Percentiles rank a stretch among this genome's conserved stretches.
Conservation (phyloP, 2,888 invertebrate species). For the Hypercompe scribonia region DNA sequence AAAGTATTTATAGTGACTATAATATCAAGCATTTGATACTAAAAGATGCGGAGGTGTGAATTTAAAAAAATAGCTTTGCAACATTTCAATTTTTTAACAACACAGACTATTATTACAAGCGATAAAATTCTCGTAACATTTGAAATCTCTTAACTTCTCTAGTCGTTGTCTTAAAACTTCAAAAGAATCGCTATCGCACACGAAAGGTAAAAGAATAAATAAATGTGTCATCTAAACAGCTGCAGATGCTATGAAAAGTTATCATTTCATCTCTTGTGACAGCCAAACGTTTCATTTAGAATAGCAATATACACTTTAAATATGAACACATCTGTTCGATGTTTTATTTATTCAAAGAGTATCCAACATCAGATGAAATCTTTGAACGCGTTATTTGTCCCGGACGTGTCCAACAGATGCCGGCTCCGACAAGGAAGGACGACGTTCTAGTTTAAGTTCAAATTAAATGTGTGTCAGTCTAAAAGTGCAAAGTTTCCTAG, state of each 20-base stretch:
- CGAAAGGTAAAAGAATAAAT: neutral
- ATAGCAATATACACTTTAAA: neutral
- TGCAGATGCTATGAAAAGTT: neutral
- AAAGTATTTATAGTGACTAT: neutral
- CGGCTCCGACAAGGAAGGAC: slow-evolving; percentile 24
- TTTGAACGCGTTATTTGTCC: slow-evolving; percentile 36
- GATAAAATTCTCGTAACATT: neutral
- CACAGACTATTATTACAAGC: neutral
- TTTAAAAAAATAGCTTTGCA: neutral
- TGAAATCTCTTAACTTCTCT: neutral
- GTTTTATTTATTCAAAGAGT: slow-evolving; percentile 10
- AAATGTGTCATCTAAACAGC: neutral
- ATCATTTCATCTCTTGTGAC: slow-evolving; percentile 2
- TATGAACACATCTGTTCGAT: neutral
- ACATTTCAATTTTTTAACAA: neutral
- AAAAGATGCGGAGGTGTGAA: neutral
- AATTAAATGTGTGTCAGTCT: slow-evolving; percentile 13
- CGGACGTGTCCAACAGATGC: slow-evolving; percentile 46
- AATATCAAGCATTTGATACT: neutral
- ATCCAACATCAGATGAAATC: slow-evolving; percentile 35
- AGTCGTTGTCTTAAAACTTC: neutral
- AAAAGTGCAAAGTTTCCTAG: slow-evolving; percentile 13
- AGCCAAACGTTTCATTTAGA: neutral
- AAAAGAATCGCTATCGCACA: neutral
- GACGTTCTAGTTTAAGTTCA: slow-evolving; percentile 21